Conservation (phyloP, 2,113 vertebrate species). For the Ovis canadensis region DNA sequence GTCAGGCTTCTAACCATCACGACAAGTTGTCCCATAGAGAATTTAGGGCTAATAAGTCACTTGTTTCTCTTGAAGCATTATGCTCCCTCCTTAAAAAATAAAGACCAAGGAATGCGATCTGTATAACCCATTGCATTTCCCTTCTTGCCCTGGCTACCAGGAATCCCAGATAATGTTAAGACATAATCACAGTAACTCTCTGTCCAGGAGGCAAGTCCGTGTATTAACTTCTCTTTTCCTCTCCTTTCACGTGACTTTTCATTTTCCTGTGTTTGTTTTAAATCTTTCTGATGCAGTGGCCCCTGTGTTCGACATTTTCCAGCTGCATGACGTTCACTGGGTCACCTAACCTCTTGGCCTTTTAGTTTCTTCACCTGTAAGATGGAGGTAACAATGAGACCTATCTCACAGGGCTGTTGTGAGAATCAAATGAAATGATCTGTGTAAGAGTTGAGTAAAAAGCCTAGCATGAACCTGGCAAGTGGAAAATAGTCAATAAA, state of each 20-base stretch:
- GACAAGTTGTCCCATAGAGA: background rate
- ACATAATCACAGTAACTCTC: background rate
- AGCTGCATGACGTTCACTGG: too few species aligned
- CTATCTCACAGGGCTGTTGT: background rate
- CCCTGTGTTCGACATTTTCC: accelerated
- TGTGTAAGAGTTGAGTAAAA: background rate
- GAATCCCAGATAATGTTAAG: background rate
- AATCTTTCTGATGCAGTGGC: background rate
- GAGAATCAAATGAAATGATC: background rate
- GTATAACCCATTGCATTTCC: background rate
- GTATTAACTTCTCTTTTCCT: background rate
- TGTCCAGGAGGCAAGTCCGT: background rate
- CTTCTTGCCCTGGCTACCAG: background rate
- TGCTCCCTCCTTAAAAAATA: background rate
- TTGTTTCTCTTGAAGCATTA: background rate
- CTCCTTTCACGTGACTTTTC: background rate
- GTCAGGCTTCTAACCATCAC: background rate
- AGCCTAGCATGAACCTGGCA: background rate
- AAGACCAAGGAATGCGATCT: background rate
- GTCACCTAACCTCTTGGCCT: background rate
- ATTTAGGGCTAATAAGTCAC: background rate
- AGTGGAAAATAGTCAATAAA: background rate
- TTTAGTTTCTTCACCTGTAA: background rate
- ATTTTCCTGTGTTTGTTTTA: background rate
- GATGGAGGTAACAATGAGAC: background rate